Base-by-base conservation (phyloP, 2,113 vertebrate genomes). In the Lonchura striata region DNA sequence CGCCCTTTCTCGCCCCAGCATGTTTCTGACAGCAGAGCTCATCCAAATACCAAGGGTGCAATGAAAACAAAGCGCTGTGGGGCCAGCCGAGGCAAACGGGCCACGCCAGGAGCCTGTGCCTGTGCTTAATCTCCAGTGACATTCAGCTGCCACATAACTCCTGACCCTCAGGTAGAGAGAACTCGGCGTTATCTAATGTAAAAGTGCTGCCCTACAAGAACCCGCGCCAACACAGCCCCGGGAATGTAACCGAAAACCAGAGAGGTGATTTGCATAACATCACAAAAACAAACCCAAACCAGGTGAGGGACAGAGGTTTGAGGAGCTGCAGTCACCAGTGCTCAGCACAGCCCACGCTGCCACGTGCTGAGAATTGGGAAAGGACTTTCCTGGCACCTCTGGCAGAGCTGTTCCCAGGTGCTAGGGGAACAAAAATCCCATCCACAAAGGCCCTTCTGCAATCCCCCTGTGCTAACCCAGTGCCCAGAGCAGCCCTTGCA, bases 321-420 rank as follows among this genome's bases (percentile, higher is more conserved):
- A 25, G 70, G 53, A 18, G 80, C 72, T 60, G 66, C n/a, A 4
- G 66, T 41, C 41, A 41, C 41, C 41, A 41, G 41, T 41, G 87
- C 87, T 37, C 27, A 2, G 14, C 14, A 5, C 72, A 57, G 72
- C 80, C 86, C 79, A 30, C 1, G 1, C 1, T 0, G 4, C 0
- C 2, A 27, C 78, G 2, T 0, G 35, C 63, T 8, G 52, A 6
- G 56, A 53, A 13, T 7, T 9, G 33, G 85, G 68, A 22, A 50
- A 86, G 83, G 83, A 19, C 28, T 37, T 57, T 19, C 41, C 91
- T 3, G 46, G 10, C 10, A 5, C 60, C 42, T 41, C 77, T n/a
- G 46, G 64, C 68, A 92, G 23, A 71, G 82, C 82, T 16, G 50
- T 3, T 41, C 59, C 56, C 72, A 4, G 39, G 30, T 12, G 49